Percentiles rank a stretch among this genome's conserved stretches.
Evolutionary conservation across 2,888 invertebrate genomes (phyloP).

Genomic region (Gerosis bhagava): DNA sequence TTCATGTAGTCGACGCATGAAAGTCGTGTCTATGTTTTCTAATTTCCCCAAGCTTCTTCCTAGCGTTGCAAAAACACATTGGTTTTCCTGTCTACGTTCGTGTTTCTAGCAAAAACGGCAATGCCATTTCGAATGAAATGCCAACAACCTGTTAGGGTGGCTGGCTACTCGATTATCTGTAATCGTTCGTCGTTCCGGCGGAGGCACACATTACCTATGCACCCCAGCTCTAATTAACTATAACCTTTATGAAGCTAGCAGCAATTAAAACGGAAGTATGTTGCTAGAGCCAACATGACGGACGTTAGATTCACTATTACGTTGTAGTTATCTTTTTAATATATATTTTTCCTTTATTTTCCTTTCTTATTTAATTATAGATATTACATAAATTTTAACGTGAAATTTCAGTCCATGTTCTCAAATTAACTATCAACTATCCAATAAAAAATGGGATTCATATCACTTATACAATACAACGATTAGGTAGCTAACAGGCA

Average conservation of each 20-base stretch:
- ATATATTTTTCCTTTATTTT: neutral
- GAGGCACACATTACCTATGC: constrained; percentile 37
- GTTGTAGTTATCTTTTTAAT: too few species aligned
- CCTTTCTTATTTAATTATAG: too few species aligned
- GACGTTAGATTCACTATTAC: too few species aligned
- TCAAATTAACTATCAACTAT: too few species aligned
- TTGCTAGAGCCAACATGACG: neutral
- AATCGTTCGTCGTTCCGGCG: constrained; percentile 36
- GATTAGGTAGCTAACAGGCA: too few species aligned
- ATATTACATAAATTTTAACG: too few species aligned
- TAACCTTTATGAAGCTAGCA: constrained; percentile 36
- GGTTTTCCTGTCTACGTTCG: constrained; percentile 24
- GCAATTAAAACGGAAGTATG: constrained; percentile 32
- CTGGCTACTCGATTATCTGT: constrained; percentile 27
- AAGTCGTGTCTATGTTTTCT: constrained; percentile 13
- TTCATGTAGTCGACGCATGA: too few species aligned
- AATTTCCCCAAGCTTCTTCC: constrained; percentile 8
- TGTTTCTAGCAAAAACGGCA: constrained; percentile 32
- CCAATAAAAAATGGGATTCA: too few species aligned
- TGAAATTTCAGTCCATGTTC: too few species aligned
- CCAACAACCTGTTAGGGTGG: constrained; percentile 34
- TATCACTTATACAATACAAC: too few species aligned
- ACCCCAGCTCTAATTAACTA: constrained; percentile 37
- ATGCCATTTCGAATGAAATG: constrained; percentile 33
- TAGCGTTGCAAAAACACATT: constrained; percentile 25